These are phyloP conservation scores for Pterocles burchelli DNA, from an alignment of 2,113 vertebrate species.

Conservation along the genomic window DNA sequence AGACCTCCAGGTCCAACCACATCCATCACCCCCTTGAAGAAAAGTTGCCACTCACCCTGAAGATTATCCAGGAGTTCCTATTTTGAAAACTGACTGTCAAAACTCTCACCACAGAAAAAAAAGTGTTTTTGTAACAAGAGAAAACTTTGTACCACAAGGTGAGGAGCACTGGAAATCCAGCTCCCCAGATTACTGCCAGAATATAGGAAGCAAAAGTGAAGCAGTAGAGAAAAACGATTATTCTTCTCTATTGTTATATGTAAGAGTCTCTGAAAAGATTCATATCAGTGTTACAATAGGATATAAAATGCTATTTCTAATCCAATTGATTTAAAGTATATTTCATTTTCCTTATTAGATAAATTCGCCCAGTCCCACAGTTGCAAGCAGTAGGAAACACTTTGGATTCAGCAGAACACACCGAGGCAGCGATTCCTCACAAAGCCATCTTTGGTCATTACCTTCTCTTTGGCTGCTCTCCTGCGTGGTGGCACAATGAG, in stretches of 20 bases:
- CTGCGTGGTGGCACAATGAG: background rate
- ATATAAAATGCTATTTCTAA: background rate
- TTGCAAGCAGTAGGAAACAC: background rate
- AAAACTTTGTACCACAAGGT: background rate
- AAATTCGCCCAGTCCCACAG: background rate
- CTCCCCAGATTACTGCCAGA: background rate
- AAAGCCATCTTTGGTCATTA: background rate
- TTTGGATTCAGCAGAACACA: background rate
- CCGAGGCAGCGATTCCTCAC: background rate
- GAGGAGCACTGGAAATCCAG: background rate
- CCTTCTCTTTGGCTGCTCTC: background rate
- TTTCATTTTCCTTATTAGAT: background rate
- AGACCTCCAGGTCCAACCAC: background rate
- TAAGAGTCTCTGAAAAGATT: background rate
- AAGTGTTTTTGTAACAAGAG: background rate
- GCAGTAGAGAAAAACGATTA: background rate
- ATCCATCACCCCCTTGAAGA: background rate
- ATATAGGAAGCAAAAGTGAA: background rate
- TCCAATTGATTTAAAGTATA: background rate
- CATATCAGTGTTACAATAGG: background rate
- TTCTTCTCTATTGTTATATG: background rate
- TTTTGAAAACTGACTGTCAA: background rate
- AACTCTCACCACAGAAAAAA: background rate
- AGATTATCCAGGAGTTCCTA: background rate
- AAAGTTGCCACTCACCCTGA: background rate